Conservation (phyloP, 2,113 vertebrate species). For the Dromiciops gliroides region DNA sequence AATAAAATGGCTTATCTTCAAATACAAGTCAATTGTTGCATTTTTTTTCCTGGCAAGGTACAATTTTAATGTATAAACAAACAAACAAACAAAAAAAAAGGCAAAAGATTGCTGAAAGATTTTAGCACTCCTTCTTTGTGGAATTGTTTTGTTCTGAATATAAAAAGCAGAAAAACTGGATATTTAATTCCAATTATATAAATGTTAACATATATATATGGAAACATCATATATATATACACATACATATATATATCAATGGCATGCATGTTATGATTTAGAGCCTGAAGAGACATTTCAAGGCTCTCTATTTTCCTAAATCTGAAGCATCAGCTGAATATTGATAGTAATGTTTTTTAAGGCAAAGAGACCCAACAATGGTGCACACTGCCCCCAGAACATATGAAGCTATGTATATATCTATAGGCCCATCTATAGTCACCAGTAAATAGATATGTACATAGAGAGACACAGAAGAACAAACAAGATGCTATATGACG, state of each 20-base stretch:
- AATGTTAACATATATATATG: constrained; percentile 61
- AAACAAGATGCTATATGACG: constrained; percentile 84
- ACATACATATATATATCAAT: constrained; percentile 49
- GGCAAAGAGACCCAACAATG: constrained; percentile 79
- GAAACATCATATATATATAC: constrained; percentile 62
- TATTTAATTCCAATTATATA: constrained; percentile 54
- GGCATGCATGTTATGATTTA: constrained; percentile 55
- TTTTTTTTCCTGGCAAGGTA: constrained; percentile 65
- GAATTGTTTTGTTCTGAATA: constrained; percentile 63
- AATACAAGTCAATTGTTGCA: constrained; percentile 59
- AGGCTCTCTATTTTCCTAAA: constrained; percentile 49
- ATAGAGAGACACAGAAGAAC: constrained; percentile 72
- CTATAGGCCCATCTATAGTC: constrained; percentile 75
- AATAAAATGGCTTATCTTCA: constrained; percentile 53
- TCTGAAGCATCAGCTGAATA: constrained; percentile 61
- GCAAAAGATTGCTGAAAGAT: constrained; percentile 43
- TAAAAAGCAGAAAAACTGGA: constrained; percentile 58
- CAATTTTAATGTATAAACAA: constrained; percentile 62
- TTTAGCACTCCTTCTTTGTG: background rate
- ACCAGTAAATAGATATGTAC: constrained; percentile 72
- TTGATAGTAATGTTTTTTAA: constrained; percentile 66
- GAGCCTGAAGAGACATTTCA: constrained; percentile 64
- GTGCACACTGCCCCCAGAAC: constrained; percentile 71
- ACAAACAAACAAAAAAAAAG: constrained; percentile 22
- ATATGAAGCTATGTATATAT: constrained; percentile 76